Evolutionary conservation across 2,888 invertebrate species (phyloP).

Genomic region (Drosophila limbata): DNA sequence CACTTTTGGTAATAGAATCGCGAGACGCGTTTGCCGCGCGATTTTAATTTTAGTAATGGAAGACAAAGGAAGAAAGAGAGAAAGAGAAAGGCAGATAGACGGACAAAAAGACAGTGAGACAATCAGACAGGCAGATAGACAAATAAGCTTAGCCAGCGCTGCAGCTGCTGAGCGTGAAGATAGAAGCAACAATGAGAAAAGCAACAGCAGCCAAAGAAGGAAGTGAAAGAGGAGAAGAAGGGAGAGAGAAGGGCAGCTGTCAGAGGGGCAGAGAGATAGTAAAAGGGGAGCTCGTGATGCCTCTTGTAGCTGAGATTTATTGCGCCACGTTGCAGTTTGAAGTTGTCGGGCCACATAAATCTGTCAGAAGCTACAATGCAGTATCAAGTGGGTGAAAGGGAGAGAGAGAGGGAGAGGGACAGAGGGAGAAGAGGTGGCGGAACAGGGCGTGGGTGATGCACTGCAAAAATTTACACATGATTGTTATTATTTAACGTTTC

Average conservation of each 20-base stretch:
- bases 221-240: background rate
- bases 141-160: conserved; percentile 67
- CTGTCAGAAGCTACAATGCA: conserved; percentile 45
- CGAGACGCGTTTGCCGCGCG: conserved; percentile 67
- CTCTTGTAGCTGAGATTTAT: conserved; percentile 72
- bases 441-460: conserved; percentile 19
- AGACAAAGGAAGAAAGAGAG: conserved; percentile 66
- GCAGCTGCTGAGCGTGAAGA: conserved; percentile 37
- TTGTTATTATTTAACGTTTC: conserved; percentile 76
- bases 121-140: conserved; percentile 44
- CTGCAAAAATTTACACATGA: conserved; percentile 68
- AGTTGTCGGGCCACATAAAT: conserved; percentile 76
- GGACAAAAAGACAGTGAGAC: conserved; percentile 11
- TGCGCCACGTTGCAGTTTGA: conserved; percentile 76
- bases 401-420: background rate
- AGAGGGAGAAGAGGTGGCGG: background rate
- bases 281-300: conserved; percentile 21
- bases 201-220: background rate
- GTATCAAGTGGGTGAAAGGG: conserved; percentile 10
- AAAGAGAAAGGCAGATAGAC: conserved; percentile 5
- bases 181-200: background rate
- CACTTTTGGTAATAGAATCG: conserved; percentile 81
- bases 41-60: conserved; percentile 82
- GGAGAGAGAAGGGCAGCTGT: background rate
- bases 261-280: background rate